Conservation (phyloP, 2,797 vertebrate genomes). For the Buphagus erythrorhynchus region DNA sequence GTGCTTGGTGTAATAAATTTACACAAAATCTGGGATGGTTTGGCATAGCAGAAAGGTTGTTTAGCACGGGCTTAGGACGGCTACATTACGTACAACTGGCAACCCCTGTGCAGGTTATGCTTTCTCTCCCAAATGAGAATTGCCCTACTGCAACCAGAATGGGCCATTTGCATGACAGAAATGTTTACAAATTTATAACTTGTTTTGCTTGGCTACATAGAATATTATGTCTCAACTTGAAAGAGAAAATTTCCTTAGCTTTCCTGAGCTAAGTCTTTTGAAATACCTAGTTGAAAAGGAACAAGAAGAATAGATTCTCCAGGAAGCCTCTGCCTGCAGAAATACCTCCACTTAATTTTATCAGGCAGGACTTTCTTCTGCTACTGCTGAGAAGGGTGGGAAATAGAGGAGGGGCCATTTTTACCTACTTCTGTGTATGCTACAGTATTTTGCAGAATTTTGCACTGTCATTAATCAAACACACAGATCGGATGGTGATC, state of each 20-base stretch:
- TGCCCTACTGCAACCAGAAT: not conserved
- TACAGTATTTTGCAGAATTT: not conserved
- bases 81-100: constrained; percentile 22
- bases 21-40: constrained; percentile 68
- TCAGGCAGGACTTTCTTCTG: not conserved
- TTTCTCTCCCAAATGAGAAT: not conserved
- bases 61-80: not conserved
- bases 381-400: not conserved
- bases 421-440: accelerated
- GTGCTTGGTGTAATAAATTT: constrained; percentile 69
- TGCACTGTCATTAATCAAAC: not conserved
- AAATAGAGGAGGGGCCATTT: not conserved
- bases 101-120: not conserved
- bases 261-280: not conserved
- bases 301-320: not conserved
- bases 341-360: not conserved
- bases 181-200: constrained; percentile 25
- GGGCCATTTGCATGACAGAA: not conserved
- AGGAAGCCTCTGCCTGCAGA: not conserved
- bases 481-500: not conserved
- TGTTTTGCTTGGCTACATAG: not conserved
- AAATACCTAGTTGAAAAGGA: not conserved
- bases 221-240: not conserved
- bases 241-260: not conserved
- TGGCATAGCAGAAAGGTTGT: constrained; percentile 64